Conservation (phyloP, 2,113 vertebrate genomes). For the Corythoichthys haematopterus region DNA sequence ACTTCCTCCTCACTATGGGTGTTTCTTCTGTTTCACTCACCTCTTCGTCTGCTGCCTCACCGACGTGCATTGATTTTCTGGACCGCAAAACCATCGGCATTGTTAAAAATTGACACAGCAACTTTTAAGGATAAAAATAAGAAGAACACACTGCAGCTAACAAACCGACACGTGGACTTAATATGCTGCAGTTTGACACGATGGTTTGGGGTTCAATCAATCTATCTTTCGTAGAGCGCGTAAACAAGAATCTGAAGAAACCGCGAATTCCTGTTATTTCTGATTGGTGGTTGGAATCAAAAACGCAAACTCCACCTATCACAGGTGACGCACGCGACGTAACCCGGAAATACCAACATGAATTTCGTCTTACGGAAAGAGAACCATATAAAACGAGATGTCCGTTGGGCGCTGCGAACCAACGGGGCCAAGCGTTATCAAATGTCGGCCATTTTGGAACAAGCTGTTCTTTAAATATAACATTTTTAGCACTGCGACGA, state of each 20-base stretch:
- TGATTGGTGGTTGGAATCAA: conserved; percentile 47
- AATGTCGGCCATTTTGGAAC: too few species aligned
- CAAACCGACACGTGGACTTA: neutral
- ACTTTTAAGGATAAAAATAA: neutral
- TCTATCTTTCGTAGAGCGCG: too few species aligned
- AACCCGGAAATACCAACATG: conserved; percentile 26
- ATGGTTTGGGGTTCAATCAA: neutral
- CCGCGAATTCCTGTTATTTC: conserved; percentile 60
- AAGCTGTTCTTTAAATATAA: too few species aligned
- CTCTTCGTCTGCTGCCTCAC: neutral
- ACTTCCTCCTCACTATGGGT: neutral
- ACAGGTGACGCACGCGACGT: neutral
- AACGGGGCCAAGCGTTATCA: too few species aligned
- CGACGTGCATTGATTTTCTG: conserved; percentile 8
- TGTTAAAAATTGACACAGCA: neutral
- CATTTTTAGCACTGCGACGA: too few species aligned
- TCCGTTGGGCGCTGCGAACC: too few species aligned
- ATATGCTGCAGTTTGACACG: neutral
- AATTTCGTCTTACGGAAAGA: neutral
- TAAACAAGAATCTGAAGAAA: conserved; percentile 64
- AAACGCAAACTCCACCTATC: conserved; percentile 17
- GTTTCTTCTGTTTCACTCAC: neutral
- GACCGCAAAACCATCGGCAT: conserved; percentile 55
- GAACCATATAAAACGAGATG: too few species aligned
- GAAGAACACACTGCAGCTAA: conserved; percentile 5